phyloP scores from a whole-genome alignment of 2,797 vertebrate species.

The Clamator glandarius region DNA sequence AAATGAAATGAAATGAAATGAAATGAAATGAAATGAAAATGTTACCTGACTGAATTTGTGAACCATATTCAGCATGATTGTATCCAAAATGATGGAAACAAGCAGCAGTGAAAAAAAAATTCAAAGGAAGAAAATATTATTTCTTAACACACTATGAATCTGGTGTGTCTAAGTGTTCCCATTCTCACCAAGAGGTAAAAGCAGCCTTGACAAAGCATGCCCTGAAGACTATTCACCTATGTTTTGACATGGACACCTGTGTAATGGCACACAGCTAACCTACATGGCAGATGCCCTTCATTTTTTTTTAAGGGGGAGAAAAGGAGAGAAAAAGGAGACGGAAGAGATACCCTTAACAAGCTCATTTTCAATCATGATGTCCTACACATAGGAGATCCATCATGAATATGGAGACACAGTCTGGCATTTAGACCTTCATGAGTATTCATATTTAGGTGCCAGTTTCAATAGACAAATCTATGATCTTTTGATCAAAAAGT shows the following conservation, averaged over 20 bases:
- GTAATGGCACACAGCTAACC: background rate
- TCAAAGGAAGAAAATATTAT: background rate
- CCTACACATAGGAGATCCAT: background rate
- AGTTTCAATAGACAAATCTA: background rate
- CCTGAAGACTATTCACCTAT: background rate
- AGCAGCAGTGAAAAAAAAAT: background rate
- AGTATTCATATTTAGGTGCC: background rate
- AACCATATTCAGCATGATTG: background rate
- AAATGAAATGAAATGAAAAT: constrained; percentile 14
- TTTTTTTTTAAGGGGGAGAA: background rate
- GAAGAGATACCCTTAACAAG: background rate
- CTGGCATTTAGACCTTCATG: background rate
- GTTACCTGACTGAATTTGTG: constrained; percentile 1
- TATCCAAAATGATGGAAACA: constrained; percentile 7
- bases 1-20: constrained; percentile 11
- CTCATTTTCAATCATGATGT: background rate
- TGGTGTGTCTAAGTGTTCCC: background rate
- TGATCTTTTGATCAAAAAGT: background rate
- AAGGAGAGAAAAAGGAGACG: background rate
- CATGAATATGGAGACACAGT: fast-evolving
- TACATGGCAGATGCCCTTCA: background rate
- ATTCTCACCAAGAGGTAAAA: background rate
- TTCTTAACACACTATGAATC: background rate
- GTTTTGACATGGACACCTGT: background rate
- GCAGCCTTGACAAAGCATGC: background rate